Evolutionary conservation across 2,797 vertebrate species (phyloP).

Genomic region (Calcarius lapponicus): DNA sequence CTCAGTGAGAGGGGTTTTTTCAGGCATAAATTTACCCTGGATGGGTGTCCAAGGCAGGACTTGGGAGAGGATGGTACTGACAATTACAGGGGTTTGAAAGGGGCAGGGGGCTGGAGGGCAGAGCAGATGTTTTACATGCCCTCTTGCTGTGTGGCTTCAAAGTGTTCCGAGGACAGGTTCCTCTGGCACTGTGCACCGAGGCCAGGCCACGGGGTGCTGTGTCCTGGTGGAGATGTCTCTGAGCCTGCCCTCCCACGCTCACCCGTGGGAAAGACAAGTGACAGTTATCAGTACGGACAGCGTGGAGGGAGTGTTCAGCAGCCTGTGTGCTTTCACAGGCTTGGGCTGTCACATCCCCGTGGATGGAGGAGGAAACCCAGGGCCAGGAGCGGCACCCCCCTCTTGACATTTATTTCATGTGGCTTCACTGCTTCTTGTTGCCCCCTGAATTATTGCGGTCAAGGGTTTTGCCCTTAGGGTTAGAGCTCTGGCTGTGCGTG

Average conservation of each 20-base stretch:
- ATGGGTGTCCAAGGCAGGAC: neutral
- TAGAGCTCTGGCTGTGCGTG: neutral
- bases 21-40: neutral
- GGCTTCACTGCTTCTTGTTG: neutral
- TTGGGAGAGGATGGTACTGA: neutral
- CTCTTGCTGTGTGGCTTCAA: neutral
- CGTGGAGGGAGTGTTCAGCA: neutral
- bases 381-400: neutral
- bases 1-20: neutral
- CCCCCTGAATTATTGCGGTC: neutral
- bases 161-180: rapidly evolving
- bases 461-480: neutral
- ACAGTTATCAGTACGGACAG: neutral
- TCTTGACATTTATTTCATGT: neutral
- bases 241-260: neutral
- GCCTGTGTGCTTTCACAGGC: neutral
- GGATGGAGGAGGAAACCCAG: neutral
- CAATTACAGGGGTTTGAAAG: neutral
- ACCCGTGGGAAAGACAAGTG: neutral
- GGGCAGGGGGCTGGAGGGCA: neutral
- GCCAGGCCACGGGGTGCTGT: neutral
- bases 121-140: neutral
- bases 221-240: neutral
- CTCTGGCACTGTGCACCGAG: neutral
- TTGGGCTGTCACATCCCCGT: neutral